A percentile compares a stretch with the other conserved stretches of the same genome.
Evolutionary conservation across 2,113 vertebrate genomes (phyloP).

Genomic region (Plectropomus leopardus): DNA sequence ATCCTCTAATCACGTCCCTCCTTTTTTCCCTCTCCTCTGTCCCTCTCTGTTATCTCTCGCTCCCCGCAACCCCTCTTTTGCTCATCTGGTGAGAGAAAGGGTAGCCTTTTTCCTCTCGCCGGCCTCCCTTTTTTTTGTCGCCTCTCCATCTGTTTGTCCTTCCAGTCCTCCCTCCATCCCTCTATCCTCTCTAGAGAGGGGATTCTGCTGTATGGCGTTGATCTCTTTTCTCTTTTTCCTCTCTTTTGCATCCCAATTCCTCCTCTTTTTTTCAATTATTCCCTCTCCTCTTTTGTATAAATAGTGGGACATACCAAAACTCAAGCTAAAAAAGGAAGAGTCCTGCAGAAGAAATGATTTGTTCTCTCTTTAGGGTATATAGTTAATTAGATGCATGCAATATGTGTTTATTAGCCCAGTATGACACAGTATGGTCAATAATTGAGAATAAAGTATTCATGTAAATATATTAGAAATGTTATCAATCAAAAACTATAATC

Average conservation of each 20-base stretch:
- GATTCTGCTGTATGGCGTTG: slow-evolving; percentile 59
- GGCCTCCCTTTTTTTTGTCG: slow-evolving; percentile 62
- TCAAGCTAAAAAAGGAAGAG: not conserved
- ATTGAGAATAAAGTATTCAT: not conserved
- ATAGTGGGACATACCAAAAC: not conserved
- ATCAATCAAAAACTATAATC: not conserved
- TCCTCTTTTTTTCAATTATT: not conserved
- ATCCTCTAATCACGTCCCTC: slow-evolving; percentile 79
- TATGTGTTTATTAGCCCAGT: not conserved
- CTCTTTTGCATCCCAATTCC: slow-evolving; percentile 16
- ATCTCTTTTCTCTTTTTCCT: slow-evolving; percentile 35
- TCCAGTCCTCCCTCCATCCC: slow-evolving; percentile 65
- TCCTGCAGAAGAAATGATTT: not conserved
- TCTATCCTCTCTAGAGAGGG: slow-evolving; percentile 66
- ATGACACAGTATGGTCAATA: not conserved
- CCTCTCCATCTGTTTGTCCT: slow-evolving; percentile 74
- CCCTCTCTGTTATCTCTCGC: slow-evolving; percentile 58
- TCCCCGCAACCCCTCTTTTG: slow-evolving; percentile 49
- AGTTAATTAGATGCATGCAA: not conserved
- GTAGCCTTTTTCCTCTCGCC: slow-evolving; percentile 50
- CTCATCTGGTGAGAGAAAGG: slow-evolving; percentile 61
- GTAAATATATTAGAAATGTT: not conserved
- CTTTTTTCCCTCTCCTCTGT: slow-evolving; percentile 66
- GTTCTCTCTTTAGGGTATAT: not conserved
- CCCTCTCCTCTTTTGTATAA: not conserved